These are phyloP conservation scores for Argyrosomus regius DNA, from an alignment of 2,797 vertebrate species.

Conservation along the genomic window DNA sequence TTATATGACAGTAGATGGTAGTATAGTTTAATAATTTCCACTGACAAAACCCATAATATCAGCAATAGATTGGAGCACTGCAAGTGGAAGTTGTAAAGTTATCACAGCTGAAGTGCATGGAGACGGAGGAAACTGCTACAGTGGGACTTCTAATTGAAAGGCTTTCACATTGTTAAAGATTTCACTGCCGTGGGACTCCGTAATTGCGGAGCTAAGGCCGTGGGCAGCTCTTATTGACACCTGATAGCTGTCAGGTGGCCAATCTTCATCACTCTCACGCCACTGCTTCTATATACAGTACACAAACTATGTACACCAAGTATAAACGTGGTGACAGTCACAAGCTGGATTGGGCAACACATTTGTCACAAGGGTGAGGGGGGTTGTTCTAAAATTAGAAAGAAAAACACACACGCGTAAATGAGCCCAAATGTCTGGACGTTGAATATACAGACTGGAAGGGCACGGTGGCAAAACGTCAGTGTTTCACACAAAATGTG, in stretches of 20 bases:
- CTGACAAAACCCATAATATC: slow-evolving; percentile 12
- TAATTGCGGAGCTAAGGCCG: slow-evolving; percentile 16
- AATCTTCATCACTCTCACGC: slow-evolving; percentile 1
- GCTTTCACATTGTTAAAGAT: slow-evolving; percentile 31
- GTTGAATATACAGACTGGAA: slow-evolving; percentile 17
- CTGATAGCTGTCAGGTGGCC: slow-evolving; percentile 44
- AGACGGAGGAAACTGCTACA: slow-evolving; percentile 19
- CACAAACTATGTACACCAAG: background rate
- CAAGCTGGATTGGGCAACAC: slow-evolving; percentile 15
- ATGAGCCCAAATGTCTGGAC: slow-evolving; percentile 38
- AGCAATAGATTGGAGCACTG: slow-evolving; percentile 5
- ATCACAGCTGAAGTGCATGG: slow-evolving; percentile 22
- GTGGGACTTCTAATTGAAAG: slow-evolving; percentile 50
- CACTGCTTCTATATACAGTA: background rate
- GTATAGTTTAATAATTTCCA: slow-evolving; percentile 10
- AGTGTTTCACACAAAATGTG: slow-evolving; percentile 47
- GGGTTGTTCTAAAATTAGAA: slow-evolving; percentile 56
- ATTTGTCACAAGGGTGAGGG: slow-evolving; percentile 33
- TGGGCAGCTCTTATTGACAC: slow-evolving; percentile 38
- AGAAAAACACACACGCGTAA: slow-evolving; percentile 16
- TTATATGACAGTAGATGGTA: background rate
- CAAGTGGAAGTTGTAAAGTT: slow-evolving; percentile 13
- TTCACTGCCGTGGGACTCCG: slow-evolving; percentile 40
- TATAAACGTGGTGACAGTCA: slow-evolving; percentile 36
- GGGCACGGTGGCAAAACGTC: slow-evolving; percentile 33